A percentile compares a stretch with the other conserved stretches of the same genome.
These are phyloP conservation scores for Thymallus thymallus DNA, from an alignment of 2,113 vertebrate species.

Conservation along the genomic window DNA sequence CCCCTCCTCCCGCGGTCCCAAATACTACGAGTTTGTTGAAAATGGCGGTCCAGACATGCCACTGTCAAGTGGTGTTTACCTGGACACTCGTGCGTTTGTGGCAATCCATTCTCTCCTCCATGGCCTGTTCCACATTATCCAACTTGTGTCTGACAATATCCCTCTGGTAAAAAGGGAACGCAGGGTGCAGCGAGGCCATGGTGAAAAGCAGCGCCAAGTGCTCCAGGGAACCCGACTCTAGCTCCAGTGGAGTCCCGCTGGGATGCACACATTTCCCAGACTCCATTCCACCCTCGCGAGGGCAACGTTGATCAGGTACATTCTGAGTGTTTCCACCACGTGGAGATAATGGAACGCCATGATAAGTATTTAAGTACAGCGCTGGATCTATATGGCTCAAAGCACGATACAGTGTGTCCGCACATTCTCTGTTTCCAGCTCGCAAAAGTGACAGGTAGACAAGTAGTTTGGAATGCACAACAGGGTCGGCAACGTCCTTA, in stretches of 20 bases:
- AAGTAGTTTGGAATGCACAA: slow-evolving; percentile 81
- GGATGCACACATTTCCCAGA: slow-evolving; percentile 41
- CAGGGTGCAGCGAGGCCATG: slow-evolving; percentile 86
- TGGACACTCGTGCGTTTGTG: slow-evolving; percentile 11
- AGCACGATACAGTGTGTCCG: slow-evolving; percentile 79
- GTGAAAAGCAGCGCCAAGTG: slow-evolving; percentile 85
- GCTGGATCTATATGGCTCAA: slow-evolving; percentile 76
- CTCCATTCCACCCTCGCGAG: slow-evolving; percentile 3
- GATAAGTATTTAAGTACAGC: slow-evolving; percentile 43
- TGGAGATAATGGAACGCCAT: slow-evolving; percentile 14
- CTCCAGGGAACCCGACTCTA: slow-evolving; percentile 63
- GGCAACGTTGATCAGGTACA: background rate
- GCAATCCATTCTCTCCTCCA: slow-evolving; percentile 54
- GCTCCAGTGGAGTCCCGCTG: slow-evolving; percentile 38
- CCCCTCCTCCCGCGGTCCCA: no score
- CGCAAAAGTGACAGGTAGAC: slow-evolving; percentile 84
- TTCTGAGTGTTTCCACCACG: slow-evolving; percentile 1
- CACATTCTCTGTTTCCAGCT: slow-evolving; percentile 86
- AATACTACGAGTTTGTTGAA: no score
- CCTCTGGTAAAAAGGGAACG: slow-evolving; percentile 87
- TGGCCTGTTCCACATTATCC: slow-evolving; percentile 73
- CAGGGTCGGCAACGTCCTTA: slow-evolving; percentile 77
- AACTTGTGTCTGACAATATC: slow-evolving; percentile 80
- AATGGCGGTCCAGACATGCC: no score
- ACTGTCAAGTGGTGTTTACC: slow-evolving; percentile 19